Conservation (phyloP, 2,888 invertebrate species). For the Steinernema hermaphroditum region DNA sequence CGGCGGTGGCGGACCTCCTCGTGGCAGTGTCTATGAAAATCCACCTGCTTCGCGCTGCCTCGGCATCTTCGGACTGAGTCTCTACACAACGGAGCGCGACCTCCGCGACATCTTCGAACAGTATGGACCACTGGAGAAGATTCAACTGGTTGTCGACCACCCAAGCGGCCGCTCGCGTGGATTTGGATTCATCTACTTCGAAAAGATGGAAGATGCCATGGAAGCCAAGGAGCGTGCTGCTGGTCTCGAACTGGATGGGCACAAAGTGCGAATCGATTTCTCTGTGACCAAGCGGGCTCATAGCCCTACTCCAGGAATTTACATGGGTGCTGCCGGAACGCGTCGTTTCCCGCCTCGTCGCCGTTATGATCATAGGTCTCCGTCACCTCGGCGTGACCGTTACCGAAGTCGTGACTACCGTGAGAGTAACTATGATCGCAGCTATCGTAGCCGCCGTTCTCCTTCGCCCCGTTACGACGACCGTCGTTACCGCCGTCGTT, state of each 20-base stretch:
- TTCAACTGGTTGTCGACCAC: constrained; percentile 91
- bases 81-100: constrained; percentile 88
- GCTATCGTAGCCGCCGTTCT: background rate
- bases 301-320: constrained; percentile 63
- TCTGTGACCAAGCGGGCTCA: constrained; percentile 61
- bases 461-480: background rate
- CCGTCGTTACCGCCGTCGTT: background rate
- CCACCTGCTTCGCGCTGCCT: constrained; percentile 86
- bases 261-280: constrained; percentile 59
- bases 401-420: background rate
- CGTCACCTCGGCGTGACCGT: background rate
- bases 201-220: constrained; percentile 51
- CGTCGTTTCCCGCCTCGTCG: background rate
- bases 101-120: constrained; percentile 88
- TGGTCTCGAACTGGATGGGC: constrained; percentile 38
- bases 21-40: constrained; percentile 71
- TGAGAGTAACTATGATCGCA: background rate
- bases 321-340: constrained; percentile 50
- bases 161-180: constrained; percentile 71
- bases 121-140: constrained; percentile 87
- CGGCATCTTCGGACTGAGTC: constrained; percentile 90
- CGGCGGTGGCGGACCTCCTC: background rate
- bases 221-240: constrained; percentile 52
- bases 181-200: constrained; percentile 63
- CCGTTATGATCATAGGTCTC: background rate